phyloP scores from a whole-genome alignment of 92 coral and sea anemone species.

The Parazoanthus darwini region DNA sequence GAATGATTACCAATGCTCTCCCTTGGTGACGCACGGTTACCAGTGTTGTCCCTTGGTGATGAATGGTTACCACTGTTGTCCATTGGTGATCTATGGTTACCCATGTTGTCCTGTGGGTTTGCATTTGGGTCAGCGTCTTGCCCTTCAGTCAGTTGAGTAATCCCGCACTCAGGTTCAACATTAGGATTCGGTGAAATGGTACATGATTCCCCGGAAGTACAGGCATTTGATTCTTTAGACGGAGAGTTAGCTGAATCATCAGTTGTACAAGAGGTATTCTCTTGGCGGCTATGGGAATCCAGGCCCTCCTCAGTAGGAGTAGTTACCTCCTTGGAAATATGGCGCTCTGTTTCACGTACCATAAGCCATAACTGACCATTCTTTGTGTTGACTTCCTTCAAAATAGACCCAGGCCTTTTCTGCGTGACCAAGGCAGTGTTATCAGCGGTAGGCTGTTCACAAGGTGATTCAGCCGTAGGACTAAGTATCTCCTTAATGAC shows the following conservation, averaged over 20 bases:
- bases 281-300: not conserved
- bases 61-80: no score
- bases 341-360: constrained; percentile 7
- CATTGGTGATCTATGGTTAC: not conserved
- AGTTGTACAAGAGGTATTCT: not conserved
- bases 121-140: not conserved
- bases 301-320: not conserved
- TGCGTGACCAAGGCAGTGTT: not conserved
- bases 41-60: not conserved
- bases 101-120: not conserved
- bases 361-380: constrained; percentile 11
- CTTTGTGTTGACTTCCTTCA: constrained; percentile 4
- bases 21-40: no score
- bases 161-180: constrained; percentile 5
- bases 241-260: not conserved
- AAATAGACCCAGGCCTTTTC: not conserved
- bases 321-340: not conserved
- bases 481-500: not conserved
- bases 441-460: not conserved
- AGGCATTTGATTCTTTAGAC: not conserved
- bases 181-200: not conserved
- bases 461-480: not conserved
- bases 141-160: not conserved
- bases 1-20: no score
- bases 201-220: not conserved